phyloP scores from a whole-genome alignment of 2,113 vertebrate species.

The Gallinago jamesoni region DNA sequence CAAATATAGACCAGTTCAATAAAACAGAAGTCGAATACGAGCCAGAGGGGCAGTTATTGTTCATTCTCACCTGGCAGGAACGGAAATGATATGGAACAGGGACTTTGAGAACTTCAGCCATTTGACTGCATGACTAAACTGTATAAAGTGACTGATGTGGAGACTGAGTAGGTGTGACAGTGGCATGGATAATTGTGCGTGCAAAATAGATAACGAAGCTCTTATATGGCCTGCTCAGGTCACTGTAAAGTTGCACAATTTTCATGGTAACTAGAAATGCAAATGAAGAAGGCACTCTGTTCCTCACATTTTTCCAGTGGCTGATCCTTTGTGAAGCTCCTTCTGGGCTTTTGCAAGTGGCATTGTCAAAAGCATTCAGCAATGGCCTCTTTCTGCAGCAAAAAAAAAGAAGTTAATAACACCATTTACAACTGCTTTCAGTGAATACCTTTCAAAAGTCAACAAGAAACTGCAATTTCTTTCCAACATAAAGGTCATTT shows the following conservation, averaged over 20 bases:
- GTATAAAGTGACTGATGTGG: background rate
- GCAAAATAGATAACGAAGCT: background rate
- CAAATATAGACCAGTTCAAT: background rate
- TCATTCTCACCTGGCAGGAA: background rate
- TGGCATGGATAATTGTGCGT: fast-evolving
- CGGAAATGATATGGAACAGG: background rate
- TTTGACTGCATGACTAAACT: background rate
- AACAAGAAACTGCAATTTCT: background rate
- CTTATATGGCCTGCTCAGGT: background rate
- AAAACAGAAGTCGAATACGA: background rate
- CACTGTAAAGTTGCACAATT: background rate
- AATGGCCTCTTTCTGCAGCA: background rate
- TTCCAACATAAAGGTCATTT: background rate
- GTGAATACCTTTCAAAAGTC: background rate
- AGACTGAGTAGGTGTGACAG: background rate
- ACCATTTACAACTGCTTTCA: background rate
- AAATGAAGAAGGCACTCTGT: background rate
- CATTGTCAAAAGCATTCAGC: background rate
- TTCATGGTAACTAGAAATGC: background rate
- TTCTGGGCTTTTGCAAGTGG: background rate
- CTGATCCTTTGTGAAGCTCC: background rate
- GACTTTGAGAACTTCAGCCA: background rate
- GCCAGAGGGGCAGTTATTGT: background rate
- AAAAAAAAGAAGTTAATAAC: background rate
- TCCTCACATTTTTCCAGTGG: background rate